Base-by-base conservation (phyloP, 2,797 vertebrate genomes). In the Phrynocephalus guinanensis region DNA sequence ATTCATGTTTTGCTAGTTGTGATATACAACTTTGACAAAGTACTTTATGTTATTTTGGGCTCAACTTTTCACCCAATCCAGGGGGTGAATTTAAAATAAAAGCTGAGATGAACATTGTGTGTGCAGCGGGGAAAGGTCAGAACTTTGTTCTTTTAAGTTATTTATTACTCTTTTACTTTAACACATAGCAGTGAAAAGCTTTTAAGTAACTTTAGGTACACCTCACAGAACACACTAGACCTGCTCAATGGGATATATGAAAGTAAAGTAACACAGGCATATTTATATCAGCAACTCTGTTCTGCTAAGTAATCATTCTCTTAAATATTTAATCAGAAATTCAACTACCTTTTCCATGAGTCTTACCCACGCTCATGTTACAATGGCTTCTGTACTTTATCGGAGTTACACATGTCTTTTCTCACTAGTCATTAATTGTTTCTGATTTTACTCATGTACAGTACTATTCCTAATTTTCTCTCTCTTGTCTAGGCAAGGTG, bases 291-390 rank as follows among this genome's bases (percentile, higher is more conserved):
- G 70, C 71, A 90, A 81, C 87, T 9, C 33, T 85, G 85, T 89
- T 28, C 18, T 87, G 71, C n/a, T 94, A 92, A 87, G n/a, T 87
- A 91, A 93, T 91, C 52, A 72, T 82, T 56, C 30, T 33, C 85
- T 44, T 52, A 93, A 95, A 91, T 92, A 86, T 83, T 93, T 93
- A 90, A 90, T 92, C 66, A 89, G 67, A 81, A 90, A 75, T 22
- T 82, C 60, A 8, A 68, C 85, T 91, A 48, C 67, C 93, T 87
- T 86, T 79, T 60, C 50, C 66, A 73, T 86, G 60, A 84, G n/a
- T 91, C 81, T 90, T 91, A 86, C 44, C 33, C 72, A 68, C 50
- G 67, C 88, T 87, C 76, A 91, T 60, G 84, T 91, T 75, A 77
- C 28, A 73, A 85, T 0, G 50, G 10, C 72, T 86, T 79, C 16